These are phyloP conservation scores for Trematomus loennbergii DNA, from an alignment of 2,113 vertebrate genomes.

Conservation along the genomic window DNA sequence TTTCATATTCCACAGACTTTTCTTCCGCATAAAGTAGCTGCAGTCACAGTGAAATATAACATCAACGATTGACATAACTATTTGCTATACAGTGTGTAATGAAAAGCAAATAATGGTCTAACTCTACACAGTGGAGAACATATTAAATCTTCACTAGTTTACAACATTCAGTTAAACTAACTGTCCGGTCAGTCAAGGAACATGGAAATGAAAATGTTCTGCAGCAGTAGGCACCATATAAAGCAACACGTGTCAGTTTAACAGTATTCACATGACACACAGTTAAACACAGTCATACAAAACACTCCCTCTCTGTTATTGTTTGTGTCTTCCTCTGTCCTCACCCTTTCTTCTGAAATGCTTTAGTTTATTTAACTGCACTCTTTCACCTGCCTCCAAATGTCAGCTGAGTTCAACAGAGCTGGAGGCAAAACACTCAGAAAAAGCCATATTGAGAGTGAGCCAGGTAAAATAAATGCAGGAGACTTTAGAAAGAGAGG, in stretches of 20 bases:
- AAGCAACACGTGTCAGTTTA: slow-evolving; percentile 39
- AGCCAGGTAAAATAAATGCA: slow-evolving; percentile 41
- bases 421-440: slow-evolving; percentile 56
- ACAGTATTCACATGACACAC: slow-evolving; percentile 28
- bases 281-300: slow-evolving; percentile 26
- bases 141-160: slow-evolving; percentile 18
- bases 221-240: slow-evolving; percentile 1
- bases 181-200: slow-evolving; percentile 3
- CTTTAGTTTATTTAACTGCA: slow-evolving; percentile 52
- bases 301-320: slow-evolving; percentile 10
- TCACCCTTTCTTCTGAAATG: slow-evolving; percentile 21
- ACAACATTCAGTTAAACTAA: slow-evolving; percentile 37
- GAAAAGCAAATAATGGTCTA: slow-evolving; percentile 5
- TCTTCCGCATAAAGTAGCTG: background rate
- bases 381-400: slow-evolving; percentile 60
- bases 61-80: background rate
- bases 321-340: slow-evolving; percentile 27
- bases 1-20: background rate
- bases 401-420: slow-evolving; percentile 60
- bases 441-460: slow-evolving; percentile 41
- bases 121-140: background rate
- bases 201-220: slow-evolving; percentile 11
- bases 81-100: background rate
- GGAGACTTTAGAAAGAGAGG: background rate
- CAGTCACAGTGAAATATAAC: background rate